These are phyloP conservation scores for Linnaemya vulpina DNA, from an alignment of 2,888 invertebrate species.

Conservation along the genomic window DNA sequence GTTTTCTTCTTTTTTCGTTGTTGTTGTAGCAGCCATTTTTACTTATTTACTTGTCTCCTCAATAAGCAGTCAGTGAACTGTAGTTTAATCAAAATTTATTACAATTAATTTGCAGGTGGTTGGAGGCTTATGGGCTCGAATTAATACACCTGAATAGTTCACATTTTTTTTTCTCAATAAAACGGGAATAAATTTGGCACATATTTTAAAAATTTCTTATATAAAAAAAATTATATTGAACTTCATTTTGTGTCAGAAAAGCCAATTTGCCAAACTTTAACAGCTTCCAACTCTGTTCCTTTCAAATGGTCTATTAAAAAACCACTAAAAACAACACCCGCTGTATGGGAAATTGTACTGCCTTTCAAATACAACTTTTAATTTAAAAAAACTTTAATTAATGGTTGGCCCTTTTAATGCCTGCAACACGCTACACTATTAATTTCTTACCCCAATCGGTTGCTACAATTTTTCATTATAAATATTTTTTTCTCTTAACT, in stretches of 20 bases:
- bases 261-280: too few relatives aligned
- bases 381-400: not conserved
- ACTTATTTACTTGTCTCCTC: conserved; percentile 28
- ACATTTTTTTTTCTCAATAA: conserved; percentile 15
- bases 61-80: conserved; percentile 58
- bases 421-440: not conserved
- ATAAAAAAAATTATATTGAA: too few relatives aligned
- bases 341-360: too few relatives aligned
- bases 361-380: too few relatives aligned
- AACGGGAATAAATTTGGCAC: not conserved
- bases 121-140: not conserved
- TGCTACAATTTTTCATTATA: not conserved
- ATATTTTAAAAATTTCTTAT: too few relatives aligned
- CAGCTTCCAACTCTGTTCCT: too few relatives aligned
- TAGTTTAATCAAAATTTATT: conserved; percentile 55
- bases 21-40: not conserved
- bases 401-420: not conserved
- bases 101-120: conserved; percentile 12
- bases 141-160: conserved; percentile 39
- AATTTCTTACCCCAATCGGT: not conserved
- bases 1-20: not conserved
- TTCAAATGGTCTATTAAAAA: too few relatives aligned
- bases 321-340: too few relatives aligned
- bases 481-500: too few relatives aligned
- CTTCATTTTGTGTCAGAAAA: too few relatives aligned